These are phyloP conservation scores for Hirudinaria manillensis DNA, from an alignment of 2,888 invertebrate species.

Conservation along the genomic window DNA sequence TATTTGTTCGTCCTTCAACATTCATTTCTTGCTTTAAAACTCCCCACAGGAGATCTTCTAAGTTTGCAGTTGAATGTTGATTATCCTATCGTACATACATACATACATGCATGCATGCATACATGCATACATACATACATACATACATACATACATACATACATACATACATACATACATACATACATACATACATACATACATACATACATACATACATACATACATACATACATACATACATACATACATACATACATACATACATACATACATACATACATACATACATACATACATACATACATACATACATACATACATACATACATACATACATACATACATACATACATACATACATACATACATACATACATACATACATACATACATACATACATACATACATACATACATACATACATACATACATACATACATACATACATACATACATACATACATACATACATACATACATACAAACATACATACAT, in stretches of 20 bases:
- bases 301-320: background rate
- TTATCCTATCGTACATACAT: too few species aligned
- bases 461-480: background rate
- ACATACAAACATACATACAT: background rate
- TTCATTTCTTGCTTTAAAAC: too few species aligned
- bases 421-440: background rate
- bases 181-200: background rate
- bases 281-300: background rate
- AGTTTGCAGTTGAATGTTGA: too few species aligned
- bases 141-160: too few species aligned
- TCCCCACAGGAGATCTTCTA: too few species aligned
- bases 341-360: background rate
- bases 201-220: background rate
- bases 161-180: slow-evolving; percentile 30
- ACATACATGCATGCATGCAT: too few species aligned
- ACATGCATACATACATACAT: too few species aligned
- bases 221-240: background rate
- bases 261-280: background rate
- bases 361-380: background rate
- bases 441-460: background rate
- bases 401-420: background rate
- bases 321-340: background rate
- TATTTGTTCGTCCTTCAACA: too few species aligned
- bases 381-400: background rate
- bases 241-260: background rate